Conservation (phyloP, 2,888 invertebrate species). For the Operophtera brumata region DNA sequence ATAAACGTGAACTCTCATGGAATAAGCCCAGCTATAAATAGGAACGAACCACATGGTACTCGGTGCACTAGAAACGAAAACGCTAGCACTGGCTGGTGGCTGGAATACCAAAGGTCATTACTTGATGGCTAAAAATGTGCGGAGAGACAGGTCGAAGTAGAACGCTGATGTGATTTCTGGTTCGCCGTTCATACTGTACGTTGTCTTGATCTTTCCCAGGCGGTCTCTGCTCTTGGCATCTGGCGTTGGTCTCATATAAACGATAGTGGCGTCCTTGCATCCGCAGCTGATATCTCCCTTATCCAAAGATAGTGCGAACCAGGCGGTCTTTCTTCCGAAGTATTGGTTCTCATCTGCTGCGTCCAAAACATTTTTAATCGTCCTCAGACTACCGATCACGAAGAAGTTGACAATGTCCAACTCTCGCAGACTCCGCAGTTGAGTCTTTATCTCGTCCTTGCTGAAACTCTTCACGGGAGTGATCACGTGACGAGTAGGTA, state of each 20-base stretch:
- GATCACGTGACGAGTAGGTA: conserved; percentile 94
- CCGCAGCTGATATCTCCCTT: conserved; percentile 87
- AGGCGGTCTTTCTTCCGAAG: conserved; percentile 91
- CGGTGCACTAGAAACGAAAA: conserved; percentile 53
- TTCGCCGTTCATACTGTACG: conserved; percentile 85
- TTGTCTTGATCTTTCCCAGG: conserved; percentile 84
- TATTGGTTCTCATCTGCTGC: conserved; percentile 87
- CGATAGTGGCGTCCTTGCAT: conserved; percentile 88
- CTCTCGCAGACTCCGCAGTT: conserved; percentile 86
- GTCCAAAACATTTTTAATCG: conserved; percentile 85
- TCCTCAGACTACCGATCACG: conserved; percentile 86
- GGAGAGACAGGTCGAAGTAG: conserved; percentile 91
- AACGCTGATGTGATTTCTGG: conserved; percentile 91
- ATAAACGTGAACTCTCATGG: conserved; percentile 66
- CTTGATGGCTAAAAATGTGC: conserved; percentile 87
- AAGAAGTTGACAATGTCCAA: conserved; percentile 95
- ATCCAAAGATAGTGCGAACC: conserved; percentile 91
- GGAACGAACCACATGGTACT: conserved; percentile 52
- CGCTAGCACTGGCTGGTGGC: conserved; percentile 42
- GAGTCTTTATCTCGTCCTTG: conserved; percentile 83
- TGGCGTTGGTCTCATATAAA: conserved; percentile 87
- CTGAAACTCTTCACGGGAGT: conserved; percentile 81
- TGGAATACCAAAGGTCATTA: conserved; percentile 70
- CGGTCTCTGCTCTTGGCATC: conserved; percentile 85
- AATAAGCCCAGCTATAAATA: conserved; percentile 70